These are phyloP conservation scores for Sinopyrophorus schimmeli DNA, from an alignment of 2,888 invertebrate genomes.

Conservation along the genomic window DNA sequence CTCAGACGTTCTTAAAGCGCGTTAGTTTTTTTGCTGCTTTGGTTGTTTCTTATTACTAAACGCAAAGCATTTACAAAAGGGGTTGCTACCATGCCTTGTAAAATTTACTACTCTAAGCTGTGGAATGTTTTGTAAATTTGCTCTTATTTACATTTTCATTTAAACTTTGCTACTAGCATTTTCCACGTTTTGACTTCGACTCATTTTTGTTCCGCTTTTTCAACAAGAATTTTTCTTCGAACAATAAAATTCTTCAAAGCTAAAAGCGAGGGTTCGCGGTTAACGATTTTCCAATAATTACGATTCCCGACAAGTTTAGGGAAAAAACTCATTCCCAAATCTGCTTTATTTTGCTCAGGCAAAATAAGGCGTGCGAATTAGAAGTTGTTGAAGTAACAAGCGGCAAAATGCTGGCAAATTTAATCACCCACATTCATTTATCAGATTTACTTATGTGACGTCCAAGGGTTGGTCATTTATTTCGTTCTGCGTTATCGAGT, in stretches of 20 bases:
- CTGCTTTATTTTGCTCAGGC: too few relatives aligned
- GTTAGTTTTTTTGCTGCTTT: conserved; percentile 17
- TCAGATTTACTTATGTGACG: conserved; percentile 39
- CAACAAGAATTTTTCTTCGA: too few relatives aligned
- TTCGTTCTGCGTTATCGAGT: conserved; percentile 41
- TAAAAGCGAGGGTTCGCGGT: too few relatives aligned
- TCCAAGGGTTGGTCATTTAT: conserved; percentile 39
- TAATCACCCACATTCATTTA: conserved; percentile 34
- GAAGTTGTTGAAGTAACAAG: background rate
- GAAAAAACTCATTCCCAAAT: too few relatives aligned
- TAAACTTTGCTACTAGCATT: conserved; percentile 4
- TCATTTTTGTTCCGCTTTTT: background rate
- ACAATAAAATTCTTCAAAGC: too few relatives aligned
- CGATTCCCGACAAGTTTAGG: too few relatives aligned
- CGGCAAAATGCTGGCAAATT: conserved; percentile 16
- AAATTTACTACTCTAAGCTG: conserved; percentile 15
- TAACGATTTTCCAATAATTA: too few relatives aligned
- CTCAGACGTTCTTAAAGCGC: conserved; percentile 33
- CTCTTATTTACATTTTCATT: conserved; percentile 12
- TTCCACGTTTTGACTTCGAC: conserved; percentile 3
- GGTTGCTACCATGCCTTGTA: conserved; percentile 18
- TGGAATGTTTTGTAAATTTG: conserved; percentile 6
- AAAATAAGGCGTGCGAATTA: too few relatives aligned
- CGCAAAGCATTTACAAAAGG: conserved; percentile 23
- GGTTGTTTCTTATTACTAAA: conserved; percentile 20